A percentile compares a stretch with the other conserved stretches of the same genome.
These are phyloP conservation scores for Microtus oregoni DNA, from an alignment of 2,113 vertebrate species.

Conservation along the genomic window DNA sequence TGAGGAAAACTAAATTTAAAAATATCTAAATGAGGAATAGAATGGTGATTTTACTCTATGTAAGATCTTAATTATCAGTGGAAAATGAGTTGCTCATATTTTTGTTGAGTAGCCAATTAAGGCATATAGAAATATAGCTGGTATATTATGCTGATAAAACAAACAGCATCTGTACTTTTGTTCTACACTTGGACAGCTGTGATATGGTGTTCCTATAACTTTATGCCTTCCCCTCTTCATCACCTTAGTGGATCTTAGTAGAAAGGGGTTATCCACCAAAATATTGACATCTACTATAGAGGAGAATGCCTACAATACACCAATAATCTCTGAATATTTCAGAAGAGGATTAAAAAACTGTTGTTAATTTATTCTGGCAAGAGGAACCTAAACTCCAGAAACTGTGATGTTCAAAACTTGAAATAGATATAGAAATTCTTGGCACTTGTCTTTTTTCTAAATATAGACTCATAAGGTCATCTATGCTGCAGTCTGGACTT, in stretches of 20 bases:
- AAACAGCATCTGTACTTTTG: conserved; percentile 49
- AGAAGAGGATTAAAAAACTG: conserved; percentile 59
- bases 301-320: conserved; percentile 70
- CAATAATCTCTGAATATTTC: conserved; percentile 72
- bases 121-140: conserved; percentile 61
- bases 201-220: conserved; percentile 64
- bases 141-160: conserved; percentile 48
- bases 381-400: conserved; percentile 75
- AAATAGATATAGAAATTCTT: conserved; percentile 77
- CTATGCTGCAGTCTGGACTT: conserved; percentile 75
- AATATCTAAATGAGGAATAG: conserved; percentile 15
- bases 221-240: conserved; percentile 59
- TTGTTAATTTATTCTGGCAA: conserved; percentile 82
- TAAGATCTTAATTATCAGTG: neutral
- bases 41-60: neutral
- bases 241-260: conserved; percentile 64
- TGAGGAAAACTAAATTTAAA: neutral
- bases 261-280: conserved; percentile 78
- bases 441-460: conserved; percentile 74
- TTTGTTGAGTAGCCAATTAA: conserved; percentile 68
- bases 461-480: conserved; percentile 70
- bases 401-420: conserved; percentile 81
- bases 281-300: conserved; percentile 76
- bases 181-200: conserved; percentile 73
- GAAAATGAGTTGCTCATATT: conserved; percentile 23